Percentiles rank a stretch among this genome's conserved stretches.
phyloP scores from a whole-genome alignment of 2,888 invertebrate species.

The Chymomyza fuscimana region DNA sequence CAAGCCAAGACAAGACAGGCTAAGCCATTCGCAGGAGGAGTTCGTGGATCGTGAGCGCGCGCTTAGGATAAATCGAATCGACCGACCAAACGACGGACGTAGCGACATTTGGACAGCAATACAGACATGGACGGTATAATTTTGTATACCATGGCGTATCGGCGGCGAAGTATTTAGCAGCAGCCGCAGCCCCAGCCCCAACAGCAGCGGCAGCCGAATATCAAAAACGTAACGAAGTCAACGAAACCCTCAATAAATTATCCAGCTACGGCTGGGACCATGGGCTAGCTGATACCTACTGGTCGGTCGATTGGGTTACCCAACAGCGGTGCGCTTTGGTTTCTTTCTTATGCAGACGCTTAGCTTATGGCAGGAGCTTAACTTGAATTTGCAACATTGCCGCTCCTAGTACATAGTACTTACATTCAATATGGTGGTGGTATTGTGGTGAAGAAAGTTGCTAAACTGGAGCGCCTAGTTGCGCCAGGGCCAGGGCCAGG shows the following conservation, averaged over 20 bases:
- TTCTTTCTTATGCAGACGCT: conserved; percentile 3
- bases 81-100: conserved; percentile 7
- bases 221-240: conserved; percentile 77
- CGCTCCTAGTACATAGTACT: conserved; percentile 14
- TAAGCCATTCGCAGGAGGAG: conserved; percentile 3
- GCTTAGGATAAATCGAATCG: conserved; percentile 69
- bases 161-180: conserved; percentile 68
- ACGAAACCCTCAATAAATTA: conserved; percentile 78
- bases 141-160: conserved; percentile 56
- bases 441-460: conserved; percentile 48
- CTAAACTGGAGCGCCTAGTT: conserved; percentile 68
- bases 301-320: conserved; percentile 7
- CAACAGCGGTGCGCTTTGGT: conserved; percentile 7
- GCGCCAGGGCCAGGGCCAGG: conserved; percentile 32
- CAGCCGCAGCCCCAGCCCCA: conserved; percentile 37
- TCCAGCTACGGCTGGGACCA: conserved; percentile 57
- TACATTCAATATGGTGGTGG: not conserved
- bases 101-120: conserved; percentile 28
- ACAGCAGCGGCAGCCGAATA: conserved; percentile 64
- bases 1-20: conserved; percentile 37
- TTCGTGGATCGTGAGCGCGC: conserved; percentile 18
- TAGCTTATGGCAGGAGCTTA: conserved; percentile 7
- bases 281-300: not conserved
- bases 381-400: conserved; percentile 46
- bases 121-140: conserved; percentile 64